Evolutionary conservation across 2,113 vertebrate genomes (phyloP), one percentile per base, ranked within the genome.

Genomic region (Melanocharis versteri): DNA sequence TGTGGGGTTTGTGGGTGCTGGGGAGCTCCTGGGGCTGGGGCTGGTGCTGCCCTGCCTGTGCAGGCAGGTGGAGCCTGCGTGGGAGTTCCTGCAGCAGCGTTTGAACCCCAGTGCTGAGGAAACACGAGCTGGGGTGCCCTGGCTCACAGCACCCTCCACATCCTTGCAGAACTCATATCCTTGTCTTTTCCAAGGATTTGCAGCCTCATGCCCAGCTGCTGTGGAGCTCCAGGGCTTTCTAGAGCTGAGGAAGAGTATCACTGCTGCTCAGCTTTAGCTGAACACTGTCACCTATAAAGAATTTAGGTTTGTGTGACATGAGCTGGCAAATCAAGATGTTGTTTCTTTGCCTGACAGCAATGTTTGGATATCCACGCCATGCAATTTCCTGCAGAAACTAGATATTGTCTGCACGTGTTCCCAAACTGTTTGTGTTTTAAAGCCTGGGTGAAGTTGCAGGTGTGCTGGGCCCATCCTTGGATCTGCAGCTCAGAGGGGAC

Each of bases 31-130:
- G 87, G 79, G 58, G 84, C 80, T 21, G 27, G 72, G 72, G 64
- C 83, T 15, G 5, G 10, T 57, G 47, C 75, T 56, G 71, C 58
- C 53, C 71, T 94, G 91, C 92, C 51, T 83, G 90, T 75, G 77
- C 33, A 2, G 81, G 89, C 92, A 87, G 33, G 51, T 79, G 1
- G 35, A 57, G 84, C 6, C 56, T 15, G 5, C 1, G 23, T 83
- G 90, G 95, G 90, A 86, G 87, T 26, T 87, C 14, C 73, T 83
- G 48, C 53, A 50, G 79, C 78, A 30, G 75, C 79, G 44, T 47
- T 70, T 23, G 85, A 54, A 19, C 19, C 22, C 31, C 7, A 8
- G 37, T 27, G 0, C 2, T 24, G 73, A 39, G 81, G 26, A 37
- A 70, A 33, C 68, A 50, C 0, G 1, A 42, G 72, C 54, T 6